A percentile compares a stretch with the other conserved stretches of the same genome.
These are phyloP conservation scores for Hedya salicella DNA, from an alignment of 2,888 invertebrate genomes.

Conservation along the genomic window DNA sequence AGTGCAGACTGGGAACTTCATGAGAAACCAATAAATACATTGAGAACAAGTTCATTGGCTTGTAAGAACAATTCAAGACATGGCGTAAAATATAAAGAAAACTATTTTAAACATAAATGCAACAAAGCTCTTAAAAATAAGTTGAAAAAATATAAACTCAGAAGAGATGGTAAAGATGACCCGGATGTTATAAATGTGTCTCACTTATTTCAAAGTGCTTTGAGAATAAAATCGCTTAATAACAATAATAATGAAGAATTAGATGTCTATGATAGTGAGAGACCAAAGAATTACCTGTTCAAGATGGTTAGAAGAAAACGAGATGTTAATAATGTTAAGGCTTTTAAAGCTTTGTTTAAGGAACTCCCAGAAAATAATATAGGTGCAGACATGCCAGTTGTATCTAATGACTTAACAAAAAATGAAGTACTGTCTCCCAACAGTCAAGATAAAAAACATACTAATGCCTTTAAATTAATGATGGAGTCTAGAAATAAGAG, in stretches of 20 bases:
- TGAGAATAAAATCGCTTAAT: conserved; percentile 68
- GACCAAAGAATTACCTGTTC: conserved; percentile 69
- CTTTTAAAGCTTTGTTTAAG: conserved; percentile 33
- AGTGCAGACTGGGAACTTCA: conserved; percentile 47
- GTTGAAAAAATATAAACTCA: conserved; percentile 73
- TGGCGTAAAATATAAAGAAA: conserved; percentile 56
- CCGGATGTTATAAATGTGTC: conserved; percentile 76
- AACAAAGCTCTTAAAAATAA: conserved; percentile 67
- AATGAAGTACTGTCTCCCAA: conserved; percentile 20
- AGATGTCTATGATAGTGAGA: conserved; percentile 50
- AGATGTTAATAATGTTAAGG: conserved; percentile 47
- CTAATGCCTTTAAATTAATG: conserved; percentile 87
- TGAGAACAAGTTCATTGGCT: neutral
- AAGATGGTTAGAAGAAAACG: conserved; percentile 71
- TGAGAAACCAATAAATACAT: conserved; percentile 40
- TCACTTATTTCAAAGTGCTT: conserved; percentile 59
- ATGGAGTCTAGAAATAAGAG: conserved; percentile 88
- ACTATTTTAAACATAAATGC: conserved; percentile 64
- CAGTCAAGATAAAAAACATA: conserved; percentile 63
- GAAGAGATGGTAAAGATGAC: conserved; percentile 75
- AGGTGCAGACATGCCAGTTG: neutral
- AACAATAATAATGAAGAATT: conserved; percentile 47
- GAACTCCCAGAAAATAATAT: conserved; percentile 9
- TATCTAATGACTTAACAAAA: neutral
- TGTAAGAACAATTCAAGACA: conserved; percentile 1